Evolutionary conservation across 92 coral and sea anemone species (phyloP).

Genomic region (Phymanthus crucifer): DNA sequence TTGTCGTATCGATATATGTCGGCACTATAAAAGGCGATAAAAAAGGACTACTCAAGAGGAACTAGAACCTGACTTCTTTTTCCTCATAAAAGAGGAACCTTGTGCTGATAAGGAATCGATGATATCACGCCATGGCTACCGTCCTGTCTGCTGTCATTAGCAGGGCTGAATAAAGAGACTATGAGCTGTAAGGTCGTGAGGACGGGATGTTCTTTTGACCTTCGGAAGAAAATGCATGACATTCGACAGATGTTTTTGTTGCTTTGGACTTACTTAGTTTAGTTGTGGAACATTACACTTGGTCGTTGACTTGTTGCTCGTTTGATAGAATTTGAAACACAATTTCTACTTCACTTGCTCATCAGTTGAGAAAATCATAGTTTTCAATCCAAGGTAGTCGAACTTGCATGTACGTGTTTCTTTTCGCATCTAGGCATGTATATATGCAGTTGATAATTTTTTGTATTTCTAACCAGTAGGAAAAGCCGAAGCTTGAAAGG

Average conservation of each 20-base stretch:
- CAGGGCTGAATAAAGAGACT: background rate
- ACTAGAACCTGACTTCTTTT: background rate
- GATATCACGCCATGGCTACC: background rate
- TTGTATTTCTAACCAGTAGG: background rate
- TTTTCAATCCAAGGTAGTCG: too few species aligned
- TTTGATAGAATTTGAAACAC: too few species aligned
- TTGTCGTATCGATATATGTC: background rate
- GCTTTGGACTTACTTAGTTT: background rate
- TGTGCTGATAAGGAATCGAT: background rate
- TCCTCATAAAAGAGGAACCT: background rate
- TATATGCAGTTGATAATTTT: background rate
- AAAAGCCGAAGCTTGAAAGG: background rate
- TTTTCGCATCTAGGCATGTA: background rate
- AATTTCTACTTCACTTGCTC: too few species aligned
- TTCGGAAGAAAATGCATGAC: background rate
- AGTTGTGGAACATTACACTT: background rate
- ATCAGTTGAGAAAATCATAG: too few species aligned
- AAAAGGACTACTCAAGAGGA: background rate
- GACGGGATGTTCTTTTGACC: conserved; percentile 2
- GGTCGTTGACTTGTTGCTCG: background rate
- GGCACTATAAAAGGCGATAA: background rate
- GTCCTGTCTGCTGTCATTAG: background rate
- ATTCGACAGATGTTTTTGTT: background rate
- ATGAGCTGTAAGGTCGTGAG: background rate
- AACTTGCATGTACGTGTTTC: too few species aligned